Evolutionary conservation across 1,140 invertebrate species (phyloP), one percentile per base, ranked within the genome.

Genomic region (Platorchestia sp.): DNA sequence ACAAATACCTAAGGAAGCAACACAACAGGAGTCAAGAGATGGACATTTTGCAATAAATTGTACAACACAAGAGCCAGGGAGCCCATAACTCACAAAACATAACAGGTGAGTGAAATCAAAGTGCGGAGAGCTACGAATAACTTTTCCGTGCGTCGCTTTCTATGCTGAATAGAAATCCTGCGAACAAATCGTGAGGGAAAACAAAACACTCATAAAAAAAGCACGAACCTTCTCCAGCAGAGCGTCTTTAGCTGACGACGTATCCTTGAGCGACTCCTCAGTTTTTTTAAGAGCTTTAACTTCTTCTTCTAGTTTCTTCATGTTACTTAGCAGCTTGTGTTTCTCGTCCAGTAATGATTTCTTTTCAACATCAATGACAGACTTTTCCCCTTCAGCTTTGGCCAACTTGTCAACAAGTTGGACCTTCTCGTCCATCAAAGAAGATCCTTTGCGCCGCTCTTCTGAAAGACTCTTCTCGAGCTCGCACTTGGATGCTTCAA

Each of bases 241-340:
- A 44, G 43, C 41, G 27, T 5, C 41, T 42, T 89, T 89, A 42
- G 87, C 87, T 19, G 87, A 89, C 43, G 87, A 89, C 87, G 43
- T 36, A 5, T 42, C 87, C 14, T 89, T 36, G 27, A 89, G 87
- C 10, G 87, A 89, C 36, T 44, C 91, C 45, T 45, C 44, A 45
- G 91, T 44, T 95, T 95, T 95, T 53, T 86, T 95, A 43, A 95
- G 51, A 36, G n/a, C 45, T 27, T 44, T 7, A 95, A 95, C 95
- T 43, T 86, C 59, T 16, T 47, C 59, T 86, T 95, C 95, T 41
- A 95, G 27, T 19, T 86, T 95, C 95, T 86, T 95, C 41, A 86
- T 36, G 22, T 45, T 86, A 43, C 19, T 42, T 41, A 95, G 43
- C 40, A 86, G 40, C 22, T 86, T 95, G n/a, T 86, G 59, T 41